Conservation (phyloP, 2,113 vertebrate species). For the Stigmatopora argus region DNA sequence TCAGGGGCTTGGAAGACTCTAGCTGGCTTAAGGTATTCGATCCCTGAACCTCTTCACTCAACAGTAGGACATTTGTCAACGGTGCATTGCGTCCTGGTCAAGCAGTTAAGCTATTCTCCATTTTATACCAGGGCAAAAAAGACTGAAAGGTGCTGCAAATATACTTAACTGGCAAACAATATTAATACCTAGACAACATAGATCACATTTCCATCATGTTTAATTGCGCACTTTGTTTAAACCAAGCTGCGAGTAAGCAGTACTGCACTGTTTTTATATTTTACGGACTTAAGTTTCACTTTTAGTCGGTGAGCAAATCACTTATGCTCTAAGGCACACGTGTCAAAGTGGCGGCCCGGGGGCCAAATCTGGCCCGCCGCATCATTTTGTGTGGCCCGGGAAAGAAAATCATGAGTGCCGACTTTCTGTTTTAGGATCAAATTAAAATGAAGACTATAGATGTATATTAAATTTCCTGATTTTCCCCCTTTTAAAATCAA, state of each 20-base stretch:
- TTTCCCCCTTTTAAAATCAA: too few relatives aligned
- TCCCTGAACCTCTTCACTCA: background rate
- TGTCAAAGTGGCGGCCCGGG: too few relatives aligned
- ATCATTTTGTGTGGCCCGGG: too few relatives aligned
- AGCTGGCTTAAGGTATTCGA: background rate
- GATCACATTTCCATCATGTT: background rate
- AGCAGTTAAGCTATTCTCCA: background rate
- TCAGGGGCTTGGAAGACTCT: background rate
- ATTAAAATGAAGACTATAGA: too few relatives aligned
- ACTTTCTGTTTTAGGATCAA: too few relatives aligned
- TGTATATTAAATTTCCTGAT: too few relatives aligned
- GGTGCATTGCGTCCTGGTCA: background rate
- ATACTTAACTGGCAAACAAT: background rate
- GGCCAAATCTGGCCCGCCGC: too few relatives aligned
- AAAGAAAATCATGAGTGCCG: too few relatives aligned
- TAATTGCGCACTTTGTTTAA: slow-evolving; percentile 1
- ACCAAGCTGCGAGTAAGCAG: background rate
- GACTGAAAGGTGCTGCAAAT: background rate
- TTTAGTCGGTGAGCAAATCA: slow-evolving; percentile 17
- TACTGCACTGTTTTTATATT: background rate
- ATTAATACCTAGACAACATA: background rate
- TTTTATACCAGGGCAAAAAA: background rate
- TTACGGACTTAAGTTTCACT: slow-evolving; percentile 10
- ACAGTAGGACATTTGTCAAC: background rate
- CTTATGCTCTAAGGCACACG: background rate